Conservation (phyloP, 2,113 vertebrate species). For the Scolopax mira region DNA sequence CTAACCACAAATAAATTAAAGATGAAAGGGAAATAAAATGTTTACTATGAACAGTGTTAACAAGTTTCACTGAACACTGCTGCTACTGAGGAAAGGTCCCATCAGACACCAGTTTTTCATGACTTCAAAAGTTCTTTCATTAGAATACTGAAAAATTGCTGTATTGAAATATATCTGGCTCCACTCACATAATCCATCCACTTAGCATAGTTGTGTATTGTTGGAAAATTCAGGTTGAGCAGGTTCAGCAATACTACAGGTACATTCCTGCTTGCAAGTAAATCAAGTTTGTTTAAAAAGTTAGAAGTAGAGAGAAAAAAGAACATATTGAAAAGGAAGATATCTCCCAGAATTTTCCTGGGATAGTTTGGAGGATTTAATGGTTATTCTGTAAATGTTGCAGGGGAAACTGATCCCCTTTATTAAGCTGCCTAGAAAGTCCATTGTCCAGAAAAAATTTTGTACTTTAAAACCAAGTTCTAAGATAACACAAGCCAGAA, state of each 20-base stretch:
- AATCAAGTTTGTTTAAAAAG: not conserved
- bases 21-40: not conserved
- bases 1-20: not conserved
- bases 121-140: not conserved
- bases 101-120: not conserved
- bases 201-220: not conserved
- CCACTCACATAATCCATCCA: not conserved
- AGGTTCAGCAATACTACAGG: not conserved
- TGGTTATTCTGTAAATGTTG: not conserved
- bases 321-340: not conserved
- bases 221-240: slow-evolving; percentile 12
- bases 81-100: not conserved
- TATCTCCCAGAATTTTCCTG: not conserved
- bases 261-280: not conserved
- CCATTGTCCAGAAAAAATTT: not conserved
- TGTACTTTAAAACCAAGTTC: not conserved
- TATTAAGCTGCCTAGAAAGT: not conserved
- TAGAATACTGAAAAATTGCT: not conserved
- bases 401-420: not conserved
- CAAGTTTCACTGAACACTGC: not conserved
- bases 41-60: not conserved
- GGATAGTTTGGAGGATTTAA: not conserved
- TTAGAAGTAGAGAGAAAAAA: not conserved
- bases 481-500: not conserved
- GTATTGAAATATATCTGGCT: not conserved